Conservation (phyloP, 2,113 vertebrate genomes). For the Rhynchopsitta pachyrhyncha region DNA sequence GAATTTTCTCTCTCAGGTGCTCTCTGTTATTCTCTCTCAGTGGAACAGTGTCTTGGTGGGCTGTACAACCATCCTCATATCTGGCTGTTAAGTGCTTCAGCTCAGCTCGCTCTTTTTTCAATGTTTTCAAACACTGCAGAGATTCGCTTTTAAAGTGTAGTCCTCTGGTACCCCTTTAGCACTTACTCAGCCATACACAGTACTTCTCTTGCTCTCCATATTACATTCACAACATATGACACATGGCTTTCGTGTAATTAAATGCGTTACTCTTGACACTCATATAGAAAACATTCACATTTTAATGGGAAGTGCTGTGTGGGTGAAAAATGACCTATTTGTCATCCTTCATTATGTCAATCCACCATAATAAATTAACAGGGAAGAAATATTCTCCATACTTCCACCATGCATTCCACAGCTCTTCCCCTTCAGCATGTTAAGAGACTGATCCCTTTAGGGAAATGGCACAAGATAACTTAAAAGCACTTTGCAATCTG, state of each 20-base stretch:
- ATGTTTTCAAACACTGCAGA: not conserved
- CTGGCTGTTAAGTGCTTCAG: not conserved
- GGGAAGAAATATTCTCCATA: conserved; percentile 16
- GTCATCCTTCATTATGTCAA: conserved; percentile 65
- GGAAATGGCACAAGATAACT: conserved; percentile 26
- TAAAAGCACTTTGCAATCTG: conserved; percentile 46
- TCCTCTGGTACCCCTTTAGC: not conserved
- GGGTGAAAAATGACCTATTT: conserved; percentile 50
- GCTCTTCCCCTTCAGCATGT: not conserved
- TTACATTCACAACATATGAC: not conserved
- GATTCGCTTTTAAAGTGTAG: not conserved
- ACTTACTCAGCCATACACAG: not conserved
- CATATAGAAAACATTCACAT: conserved; percentile 50
- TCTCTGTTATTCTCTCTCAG: not conserved
- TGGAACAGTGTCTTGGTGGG: not conserved
- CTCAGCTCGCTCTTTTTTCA: accelerated
- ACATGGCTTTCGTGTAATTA: conserved; percentile 47
- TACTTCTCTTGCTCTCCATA: not conserved
- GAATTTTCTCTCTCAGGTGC: not conserved
- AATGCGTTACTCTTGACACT: conserved; percentile 42
- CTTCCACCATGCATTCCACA: not conserved
- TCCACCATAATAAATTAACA: conserved; percentile 66
- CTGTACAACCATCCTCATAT: not conserved
- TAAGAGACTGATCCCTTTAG: not conserved
- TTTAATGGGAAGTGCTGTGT: conserved; percentile 28